Evolutionary conservation across 2,888 invertebrate genomes (phyloP).

Genomic region (Trissolcus brochymenae): DNA sequence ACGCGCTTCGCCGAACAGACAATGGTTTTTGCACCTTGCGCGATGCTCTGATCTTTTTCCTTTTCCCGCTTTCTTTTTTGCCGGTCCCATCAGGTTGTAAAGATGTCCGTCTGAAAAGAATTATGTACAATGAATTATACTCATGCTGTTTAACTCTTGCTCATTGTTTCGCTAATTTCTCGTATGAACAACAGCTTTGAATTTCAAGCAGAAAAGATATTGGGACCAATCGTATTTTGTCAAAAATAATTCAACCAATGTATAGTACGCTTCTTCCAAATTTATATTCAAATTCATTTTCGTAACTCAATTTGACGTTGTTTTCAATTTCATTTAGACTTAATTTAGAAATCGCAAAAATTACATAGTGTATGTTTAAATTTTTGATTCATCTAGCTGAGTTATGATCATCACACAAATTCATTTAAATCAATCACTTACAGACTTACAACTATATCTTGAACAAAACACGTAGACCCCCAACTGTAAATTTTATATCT

Average conservation of each 20-base stretch:
- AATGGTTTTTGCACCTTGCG: conserved; percentile 53
- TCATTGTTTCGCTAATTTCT: conserved; percentile 41
- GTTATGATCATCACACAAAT: too few species aligned
- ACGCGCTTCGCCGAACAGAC: conserved; percentile 35
- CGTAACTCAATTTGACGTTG: too few species aligned
- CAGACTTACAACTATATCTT: too few species aligned
- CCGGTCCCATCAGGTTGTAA: conserved; percentile 49
- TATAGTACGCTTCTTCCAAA: background rate
- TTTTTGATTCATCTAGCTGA: too few species aligned
- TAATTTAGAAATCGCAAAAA: too few species aligned
- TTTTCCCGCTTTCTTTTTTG: conserved; percentile 12
- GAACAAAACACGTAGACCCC: too few species aligned
- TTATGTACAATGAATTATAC: conserved; percentile 39
- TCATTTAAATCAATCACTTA: too few species aligned
- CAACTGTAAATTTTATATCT: too few species aligned
- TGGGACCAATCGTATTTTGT: background rate
- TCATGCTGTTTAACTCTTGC: conserved; percentile 35
- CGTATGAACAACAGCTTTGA: conserved; percentile 18
- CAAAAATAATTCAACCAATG: background rate
- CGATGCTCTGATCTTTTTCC: conserved; percentile 29
- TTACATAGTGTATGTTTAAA: too few species aligned
- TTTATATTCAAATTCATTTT: too few species aligned
- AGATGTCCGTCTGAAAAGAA: conserved; percentile 43
- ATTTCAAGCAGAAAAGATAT: conserved; percentile 18
- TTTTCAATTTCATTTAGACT: too few species aligned